Base-by-base conservation (phyloP, 2,888 invertebrate species). In the Nyleta sp. region DNA sequence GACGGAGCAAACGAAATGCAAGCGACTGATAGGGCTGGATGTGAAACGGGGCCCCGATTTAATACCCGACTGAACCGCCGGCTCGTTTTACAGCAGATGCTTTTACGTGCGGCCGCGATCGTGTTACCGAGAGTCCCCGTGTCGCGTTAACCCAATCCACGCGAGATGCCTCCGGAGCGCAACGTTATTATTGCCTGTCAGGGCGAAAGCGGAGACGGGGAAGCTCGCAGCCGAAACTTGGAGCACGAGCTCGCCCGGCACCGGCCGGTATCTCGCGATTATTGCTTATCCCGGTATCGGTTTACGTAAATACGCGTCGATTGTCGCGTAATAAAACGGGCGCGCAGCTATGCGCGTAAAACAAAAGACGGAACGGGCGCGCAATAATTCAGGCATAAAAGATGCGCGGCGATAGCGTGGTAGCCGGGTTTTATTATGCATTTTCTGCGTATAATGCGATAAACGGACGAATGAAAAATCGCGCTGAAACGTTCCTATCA, bases 51-150 rank as follows among this genome's bases (percentile, higher is more conserved):
- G 85, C 82, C 42, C 87, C 89, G 90, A 90, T 90, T 90, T 90
- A 90, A 90, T 90, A 88, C 90, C 87, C 86, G 87, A 89, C 80
- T 86, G 90, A 89, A 83, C 85, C 87, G 82, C 86, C 88, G 88
- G 88, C 89, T 90, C 90, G 88, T 89, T 90, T 90, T 90, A 90
- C 90, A 89, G 87, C 90, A 89, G 88, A 90, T 89, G 89, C 84
- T 87, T 89, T 89, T 89, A 87, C 89, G 87, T 88, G 87, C 85
- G 84, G 83, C 81, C 83, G 85, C 87, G 90, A 90, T 90, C 90
- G 88, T 86, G 87, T 90, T 90, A 89, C 89, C 83, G n/a, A n/a
- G n/a, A n/a, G n/a, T n/a, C n/a, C 28, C 70, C 68, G 70, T 20
- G 78, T 62, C 76, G 50, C 60, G n/a, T 73, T 57, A 81, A 82